Evolutionary conservation across 1,140 invertebrate species (phyloP), one percentile per base, ranked within the genome.

Genomic region (Drosophila saltans): DNA sequence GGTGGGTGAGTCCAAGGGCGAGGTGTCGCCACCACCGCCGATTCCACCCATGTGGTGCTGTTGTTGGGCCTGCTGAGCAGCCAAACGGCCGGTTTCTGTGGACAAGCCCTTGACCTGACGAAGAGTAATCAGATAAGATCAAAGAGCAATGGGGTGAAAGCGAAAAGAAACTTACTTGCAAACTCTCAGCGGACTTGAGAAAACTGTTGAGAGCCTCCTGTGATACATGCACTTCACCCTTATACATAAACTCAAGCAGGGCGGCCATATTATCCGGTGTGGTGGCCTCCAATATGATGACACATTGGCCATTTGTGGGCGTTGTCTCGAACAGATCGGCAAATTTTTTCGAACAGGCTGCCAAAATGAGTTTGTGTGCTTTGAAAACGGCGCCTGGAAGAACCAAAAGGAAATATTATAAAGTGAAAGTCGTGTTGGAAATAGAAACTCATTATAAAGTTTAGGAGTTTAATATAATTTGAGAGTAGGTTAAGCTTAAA

Each of bases 321-420:
- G 97, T 97, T 69, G 95, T 95, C 93, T 98, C 96, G 93, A 98
- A 98, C 68, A 98, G 92, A 93, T 97, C 96, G 90, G 97, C 97
- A 93, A 98, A 97, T 92, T 98, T 97, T 92, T 97, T 97, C 93
- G 97, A 98, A 93, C 97, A 98, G 92, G 97, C 97, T 80, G 97
- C 97, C 91, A 98, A 93, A 71, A 98, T 98, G 78, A 98, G 94
- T 92, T 96, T 96, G 93, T 98, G 97, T 72, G 97, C 97, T 93
- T 97, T 96, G 92, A 98, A 97, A 81, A 96, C 97, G 86, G 96
- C 95, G 92, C 97, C 97, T 97, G 93, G 0, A 8, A 61, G 16
- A 16, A 16, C 16, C 16, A 16, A 16, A 0, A 16, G 16, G 16
- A 16, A 16, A 16, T 16, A 16, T 0, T 0, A 16, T 16, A 16